Base-by-base conservation (phyloP, 2,113 vertebrate genomes). In the Crypturellus undulatus region DNA sequence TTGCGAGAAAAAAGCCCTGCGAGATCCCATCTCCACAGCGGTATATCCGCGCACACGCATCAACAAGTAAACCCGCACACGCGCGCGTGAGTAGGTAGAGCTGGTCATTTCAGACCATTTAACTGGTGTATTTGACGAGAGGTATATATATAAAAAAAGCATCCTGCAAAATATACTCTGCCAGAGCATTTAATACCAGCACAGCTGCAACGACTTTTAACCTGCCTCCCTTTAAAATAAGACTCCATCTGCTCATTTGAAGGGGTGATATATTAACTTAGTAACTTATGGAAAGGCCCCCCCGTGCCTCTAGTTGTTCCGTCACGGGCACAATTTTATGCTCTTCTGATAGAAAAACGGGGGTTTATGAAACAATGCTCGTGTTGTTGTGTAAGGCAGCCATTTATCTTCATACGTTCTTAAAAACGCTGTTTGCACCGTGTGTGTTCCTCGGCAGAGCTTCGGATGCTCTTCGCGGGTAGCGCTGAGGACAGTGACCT, bases 401-500 rank as follows among this genome's bases (percentile, higher is more conserved):
- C 26, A 32, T 62, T 45, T 21, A 65, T 38, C 68, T 84, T 56
- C 36, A 14, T 7, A 38, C 43, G 60, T 86, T 91, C 90, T 89
- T 84, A 75, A 67, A 94, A 96, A 79, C 10, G 60, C 12, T 25
- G 38, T 24, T 65, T 78, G 68, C 77, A 16, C 65, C 60, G 91
- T 58, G 28, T 3, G 0, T 43, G 52, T 75, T 79, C 49, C 75
- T 90, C 73, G 65, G 75, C 45, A 71, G 82, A 91, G 71, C 28
- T 84, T 60, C 70, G 69, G 45, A 32, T 12, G 5, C 20, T 47
- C 38, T 87, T 94, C 85, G 32, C 20, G 56, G 89, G 64, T 90
- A 60, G 43, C 93, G 36, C 93, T 63, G 87, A 3, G 68, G 86
- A 78, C 90, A 65, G 86, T 86, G 96, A 91, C 93, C 95, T 95